A percentile compares a stretch with the other conserved stretches of the same genome.
These are phyloP conservation scores for Micromys minutus DNA, from an alignment of 2,113 vertebrate genomes.

Conservation along the genomic window DNA sequence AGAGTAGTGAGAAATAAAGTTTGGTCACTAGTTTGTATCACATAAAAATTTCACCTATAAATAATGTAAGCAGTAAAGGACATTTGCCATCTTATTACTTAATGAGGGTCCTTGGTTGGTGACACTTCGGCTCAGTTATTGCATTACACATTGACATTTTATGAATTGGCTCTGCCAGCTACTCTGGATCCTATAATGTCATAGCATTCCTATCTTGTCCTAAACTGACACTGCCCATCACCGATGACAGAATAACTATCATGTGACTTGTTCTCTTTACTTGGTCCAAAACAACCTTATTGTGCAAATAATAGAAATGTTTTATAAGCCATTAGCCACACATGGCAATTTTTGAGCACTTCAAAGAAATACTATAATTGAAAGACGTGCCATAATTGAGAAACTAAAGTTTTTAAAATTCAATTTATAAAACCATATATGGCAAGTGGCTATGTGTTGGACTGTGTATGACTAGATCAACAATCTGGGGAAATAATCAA, in stretches of 20 bases:
- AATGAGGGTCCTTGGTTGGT: background rate
- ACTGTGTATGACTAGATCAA: background rate
- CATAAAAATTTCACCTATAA: constrained; percentile 5
- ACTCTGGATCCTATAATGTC: background rate
- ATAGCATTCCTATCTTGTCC: background rate
- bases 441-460: background rate
- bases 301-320: background rate
- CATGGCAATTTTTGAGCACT: background rate
- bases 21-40: constrained; percentile 14
- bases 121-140: background rate
- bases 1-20: constrained; percentile 1
- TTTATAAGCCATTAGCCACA: background rate
- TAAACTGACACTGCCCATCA: background rate
- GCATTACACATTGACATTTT: background rate
- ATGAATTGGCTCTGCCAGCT: background rate
- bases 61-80: background rate
- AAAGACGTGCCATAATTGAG: background rate
- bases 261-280: background rate
- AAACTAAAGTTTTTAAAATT: constrained; percentile 19
- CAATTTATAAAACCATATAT: background rate
- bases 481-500: constrained; percentile 9
- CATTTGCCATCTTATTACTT: background rate
- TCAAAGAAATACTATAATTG: background rate
- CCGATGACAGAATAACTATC: background rate
- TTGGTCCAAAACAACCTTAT: background rate